A percentile compares a stretch with the other conserved stretches of the same genome.
phyloP scores from a whole-genome alignment of 2,113 vertebrate genomes.

The Lipophrys pholis region DNA sequence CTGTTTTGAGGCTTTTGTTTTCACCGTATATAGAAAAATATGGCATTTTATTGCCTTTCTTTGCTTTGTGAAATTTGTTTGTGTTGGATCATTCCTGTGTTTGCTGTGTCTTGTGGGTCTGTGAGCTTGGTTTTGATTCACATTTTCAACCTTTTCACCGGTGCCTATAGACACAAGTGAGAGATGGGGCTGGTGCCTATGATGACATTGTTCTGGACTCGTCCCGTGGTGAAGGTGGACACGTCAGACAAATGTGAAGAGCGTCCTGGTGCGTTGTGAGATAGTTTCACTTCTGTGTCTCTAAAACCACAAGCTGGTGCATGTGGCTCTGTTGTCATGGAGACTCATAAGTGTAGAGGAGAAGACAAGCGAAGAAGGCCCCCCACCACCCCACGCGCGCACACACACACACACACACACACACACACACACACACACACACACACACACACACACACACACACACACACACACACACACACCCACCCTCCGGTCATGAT shows the following conservation, averaged over 20 bases:
- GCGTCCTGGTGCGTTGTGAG: slow-evolving; percentile 32
- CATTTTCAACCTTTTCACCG: neutral
- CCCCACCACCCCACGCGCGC: neutral
- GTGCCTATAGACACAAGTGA: slow-evolving; percentile 3
- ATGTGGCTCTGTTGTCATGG: slow-evolving; percentile 76
- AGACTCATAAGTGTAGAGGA: slow-evolving; percentile 73
- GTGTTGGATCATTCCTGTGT: neutral
- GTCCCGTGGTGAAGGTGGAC: slow-evolving; percentile 18
- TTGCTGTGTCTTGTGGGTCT: neutral
- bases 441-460: slow-evolving; percentile 19
- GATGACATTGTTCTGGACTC: slow-evolving; percentile 5
- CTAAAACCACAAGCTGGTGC: slow-evolving; percentile 56
- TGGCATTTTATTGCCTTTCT: neutral
- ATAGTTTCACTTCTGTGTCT: slow-evolving; percentile 58
- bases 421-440: slow-evolving; percentile 31
- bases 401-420: slow-evolving; percentile 15
- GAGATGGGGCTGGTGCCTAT: neutral
- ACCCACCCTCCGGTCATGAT: slow-evolving; percentile 46
- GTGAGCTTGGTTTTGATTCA: neutral
- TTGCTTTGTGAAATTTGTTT: neutral
- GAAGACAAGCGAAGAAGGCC: slow-evolving; percentile 46
- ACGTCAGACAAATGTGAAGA: slow-evolving; percentile 12
- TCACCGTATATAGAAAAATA: too few relatives aligned
- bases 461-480: slow-evolving; percentile 21
- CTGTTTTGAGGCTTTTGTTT: too few relatives aligned